Evolutionary conservation across 2,888 invertebrate genomes (phyloP).

Genomic region (Agrotis segetum): DNA sequence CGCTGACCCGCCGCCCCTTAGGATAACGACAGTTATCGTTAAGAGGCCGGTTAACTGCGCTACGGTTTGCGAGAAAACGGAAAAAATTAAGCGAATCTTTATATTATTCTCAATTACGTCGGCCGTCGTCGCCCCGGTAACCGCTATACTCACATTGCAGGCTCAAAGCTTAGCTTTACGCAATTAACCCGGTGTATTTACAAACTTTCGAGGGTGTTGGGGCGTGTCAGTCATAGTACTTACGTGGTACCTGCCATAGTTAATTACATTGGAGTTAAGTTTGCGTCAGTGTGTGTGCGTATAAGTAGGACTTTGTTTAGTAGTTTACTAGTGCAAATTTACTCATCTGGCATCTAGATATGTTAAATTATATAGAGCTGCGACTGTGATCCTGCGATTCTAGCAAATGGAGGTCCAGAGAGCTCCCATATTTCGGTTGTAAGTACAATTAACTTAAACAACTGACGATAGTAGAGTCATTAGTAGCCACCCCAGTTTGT

Average conservation of each 20-base stretch:
- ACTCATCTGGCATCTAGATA: conserved; percentile 1
- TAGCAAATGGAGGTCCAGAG: conserved; percentile 66
- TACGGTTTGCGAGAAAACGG: conserved; percentile 55
- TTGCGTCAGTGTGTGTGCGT: conserved; percentile 57
- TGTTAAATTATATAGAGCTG: conserved; percentile 52
- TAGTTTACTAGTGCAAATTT: conserved; percentile 57
- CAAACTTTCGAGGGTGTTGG: conserved; percentile 61
- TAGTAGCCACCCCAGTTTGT: conserved; percentile 67
- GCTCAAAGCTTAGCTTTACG: conserved; percentile 39
- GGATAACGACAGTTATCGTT: conserved; percentile 81
- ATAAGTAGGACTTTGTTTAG: conserved; percentile 55
- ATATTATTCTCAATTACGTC: conserved; percentile 57
- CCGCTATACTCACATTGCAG: conserved; percentile 37
- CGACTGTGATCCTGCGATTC: conserved; percentile 57
- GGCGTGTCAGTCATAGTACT: conserved; percentile 61
- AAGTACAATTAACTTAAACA: conserved; percentile 69
- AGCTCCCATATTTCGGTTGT: conserved; percentile 43
- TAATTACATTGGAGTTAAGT: conserved; percentile 66
- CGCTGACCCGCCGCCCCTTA: conserved; percentile 70
- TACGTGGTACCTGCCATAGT: conserved; percentile 63
- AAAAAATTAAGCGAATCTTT: conserved; percentile 62
- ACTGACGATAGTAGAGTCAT: conserved; percentile 80
- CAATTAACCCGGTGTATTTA: conserved; percentile 63
- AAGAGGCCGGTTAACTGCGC: conserved; percentile 68
- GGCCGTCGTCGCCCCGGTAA: conserved; percentile 3